Conservation (phyloP, 1,140 invertebrate genomes). For the Dufourea novaeangliae region DNA sequence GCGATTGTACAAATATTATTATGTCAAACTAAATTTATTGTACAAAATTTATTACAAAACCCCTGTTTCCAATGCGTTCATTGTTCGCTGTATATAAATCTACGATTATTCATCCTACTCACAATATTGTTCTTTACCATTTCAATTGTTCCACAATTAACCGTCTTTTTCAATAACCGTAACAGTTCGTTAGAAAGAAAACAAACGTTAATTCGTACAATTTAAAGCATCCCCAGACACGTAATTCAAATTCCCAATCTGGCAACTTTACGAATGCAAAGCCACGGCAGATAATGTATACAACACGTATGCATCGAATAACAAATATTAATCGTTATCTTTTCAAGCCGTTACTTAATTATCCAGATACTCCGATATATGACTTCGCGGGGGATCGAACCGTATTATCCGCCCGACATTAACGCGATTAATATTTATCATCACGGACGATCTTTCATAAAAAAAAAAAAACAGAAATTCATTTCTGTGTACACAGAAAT, state of each 20-base stretch:
- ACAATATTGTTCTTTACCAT: too few species aligned
- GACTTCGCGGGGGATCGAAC: not conserved
- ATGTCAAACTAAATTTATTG: too few species aligned
- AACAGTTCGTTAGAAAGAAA: not conserved
- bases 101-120: too few species aligned
- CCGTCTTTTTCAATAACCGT: too few species aligned
- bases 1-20: too few species aligned
- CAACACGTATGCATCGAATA: not conserved
- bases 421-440: not conserved
- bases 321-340: constrained; percentile 36
- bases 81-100: too few species aligned
- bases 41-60: too few species aligned
- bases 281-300: not conserved
- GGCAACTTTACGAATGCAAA: not conserved
- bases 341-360: constrained; percentile 15
- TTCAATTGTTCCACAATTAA: not conserved
- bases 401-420: not conserved
- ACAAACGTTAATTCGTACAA: not conserved
- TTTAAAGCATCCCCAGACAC: not conserved
- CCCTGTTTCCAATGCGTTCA: too few species aligned
- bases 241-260: constrained; percentile 12
- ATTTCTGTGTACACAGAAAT: not conserved
- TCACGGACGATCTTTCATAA: too few species aligned
- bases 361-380: constrained; percentile 2
- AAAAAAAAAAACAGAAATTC: not conserved